phyloP scores from a whole-genome alignment of 2,888 invertebrate species.

The Phalangium opilio region DNA sequence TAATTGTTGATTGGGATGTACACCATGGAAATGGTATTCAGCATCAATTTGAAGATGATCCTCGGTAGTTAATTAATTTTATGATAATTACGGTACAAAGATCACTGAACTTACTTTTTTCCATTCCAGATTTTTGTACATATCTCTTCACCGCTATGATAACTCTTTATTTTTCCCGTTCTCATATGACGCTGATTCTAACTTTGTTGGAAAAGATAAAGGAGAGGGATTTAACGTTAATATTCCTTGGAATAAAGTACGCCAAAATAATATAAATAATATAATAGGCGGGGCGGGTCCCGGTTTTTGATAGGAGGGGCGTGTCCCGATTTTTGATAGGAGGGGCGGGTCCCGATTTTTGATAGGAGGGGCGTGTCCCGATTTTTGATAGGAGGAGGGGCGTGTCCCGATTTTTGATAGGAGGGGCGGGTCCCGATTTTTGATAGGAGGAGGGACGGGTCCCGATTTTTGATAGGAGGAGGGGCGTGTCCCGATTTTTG shows the following conservation, averaged over 20 bases:
- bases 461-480: no score
- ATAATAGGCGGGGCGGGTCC: no score
- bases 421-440: no score
- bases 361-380: no score
- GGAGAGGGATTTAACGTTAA: slow-evolving; percentile 78
- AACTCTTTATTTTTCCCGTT: slow-evolving; percentile 74
- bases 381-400: no score
- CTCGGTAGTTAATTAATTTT: slow-evolving; percentile 34
- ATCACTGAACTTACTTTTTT: slow-evolving; percentile 1
- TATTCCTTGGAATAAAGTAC: slow-evolving; percentile 74
- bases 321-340: no score
- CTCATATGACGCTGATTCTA: slow-evolving; percentile 46
- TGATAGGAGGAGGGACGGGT: no score
- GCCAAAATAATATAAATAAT: slow-evolving; percentile 8
- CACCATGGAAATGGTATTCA: slow-evolving; percentile 78
- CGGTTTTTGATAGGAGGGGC: no score
- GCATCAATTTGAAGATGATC: slow-evolving; percentile 51
- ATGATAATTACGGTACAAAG: neutral
- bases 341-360: no score
- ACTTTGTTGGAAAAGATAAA: slow-evolving; percentile 45
- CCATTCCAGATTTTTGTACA: slow-evolving; percentile 49
- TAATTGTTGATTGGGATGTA: slow-evolving; percentile 85
- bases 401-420: no score
- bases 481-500: no score
- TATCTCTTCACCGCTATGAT: slow-evolving; percentile 85